Evolutionary conservation across 2,797 vertebrate species (phyloP), one percentile per base, ranked within the genome.

Genomic region (Melanotaenia trifasciata): DNA sequence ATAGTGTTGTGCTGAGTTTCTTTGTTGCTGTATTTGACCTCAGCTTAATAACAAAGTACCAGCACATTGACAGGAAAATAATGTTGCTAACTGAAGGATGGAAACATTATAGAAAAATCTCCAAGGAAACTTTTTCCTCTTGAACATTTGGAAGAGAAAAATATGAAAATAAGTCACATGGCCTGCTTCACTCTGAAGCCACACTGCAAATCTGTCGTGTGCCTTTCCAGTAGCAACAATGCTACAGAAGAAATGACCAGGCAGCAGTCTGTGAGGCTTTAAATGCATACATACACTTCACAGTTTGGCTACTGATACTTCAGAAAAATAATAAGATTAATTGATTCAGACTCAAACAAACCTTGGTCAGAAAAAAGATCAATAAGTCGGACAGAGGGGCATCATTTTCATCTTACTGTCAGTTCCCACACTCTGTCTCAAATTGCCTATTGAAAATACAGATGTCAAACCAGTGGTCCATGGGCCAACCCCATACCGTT

Each of bases 11-110:
- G 75, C 57, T 53, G 22, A 33, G 13, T 33, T 54, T 47, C 33
- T 73, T 40, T 58, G n/a, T 20, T 47, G 50, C 26, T 58, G 64
- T 20, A 43, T 28, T 51, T 70, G 60, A 66, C 35, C 58, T 72
- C 63, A 51, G 22, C 1, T 1, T 56, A 43, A 66, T 5, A 1
- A 26, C 13, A 70, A 56, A 62, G 24, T 33, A 8, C 36, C 11
- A 13, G 1, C 18, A 22, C 32, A 14, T 22, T 7, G 12, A 3
- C 12, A 6, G 18, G 51, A 51, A 57, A 18, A 38, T 22, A 50
- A 3, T 6, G 4, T 16, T 60, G 20, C 63, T 60, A 32, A n/a
- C 28, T 57, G 53, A 9, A 22, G 20, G 22, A 35, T 26, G n/a
- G 36, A 54, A 35, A n/a, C 2, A n/a, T 3, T 45, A 38, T 13